Evolutionary conservation across 2,797 vertebrate genomes (phyloP).

Genomic region (Phoebastria nigripes): DNA sequence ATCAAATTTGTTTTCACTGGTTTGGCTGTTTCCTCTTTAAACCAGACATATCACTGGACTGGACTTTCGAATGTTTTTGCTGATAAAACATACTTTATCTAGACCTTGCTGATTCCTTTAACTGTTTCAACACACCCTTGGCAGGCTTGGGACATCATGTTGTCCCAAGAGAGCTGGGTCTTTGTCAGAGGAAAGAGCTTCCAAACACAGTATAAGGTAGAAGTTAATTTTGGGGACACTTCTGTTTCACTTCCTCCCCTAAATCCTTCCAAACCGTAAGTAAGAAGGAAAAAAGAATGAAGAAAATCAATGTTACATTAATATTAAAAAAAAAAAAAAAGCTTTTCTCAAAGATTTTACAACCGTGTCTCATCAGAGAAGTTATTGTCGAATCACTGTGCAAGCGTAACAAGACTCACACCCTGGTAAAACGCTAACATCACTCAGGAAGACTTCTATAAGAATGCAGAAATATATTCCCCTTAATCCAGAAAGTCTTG

Average conservation of each 20-base stretch:
- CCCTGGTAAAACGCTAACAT: not conserved
- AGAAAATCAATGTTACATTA: not conserved
- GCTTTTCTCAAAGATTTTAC: not conserved
- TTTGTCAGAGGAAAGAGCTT: not conserved
- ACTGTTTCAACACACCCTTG: not conserved
- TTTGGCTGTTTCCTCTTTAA: not conserved
- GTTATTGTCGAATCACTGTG: not conserved
- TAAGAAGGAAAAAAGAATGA: not conserved
- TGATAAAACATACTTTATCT: not conserved
- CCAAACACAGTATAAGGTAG: not conserved
- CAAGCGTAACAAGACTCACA: fast-evolving
- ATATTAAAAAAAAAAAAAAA: fast-evolving
- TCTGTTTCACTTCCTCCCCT: not conserved
- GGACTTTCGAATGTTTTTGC: not conserved
- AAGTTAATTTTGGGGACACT: not conserved
- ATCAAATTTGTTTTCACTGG: not conserved
- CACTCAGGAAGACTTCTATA: not conserved
- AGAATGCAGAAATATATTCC: not conserved
- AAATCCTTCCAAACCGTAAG: not conserved
- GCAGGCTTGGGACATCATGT: not conserved
- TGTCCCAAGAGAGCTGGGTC: not conserved
- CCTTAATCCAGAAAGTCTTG: not conserved
- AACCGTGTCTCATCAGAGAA: not conserved
- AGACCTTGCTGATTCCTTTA: not conserved
- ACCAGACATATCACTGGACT: not conserved